Conservation (phyloP, 2,113 vertebrate species). For the Notothenia coriiceps region DNA sequence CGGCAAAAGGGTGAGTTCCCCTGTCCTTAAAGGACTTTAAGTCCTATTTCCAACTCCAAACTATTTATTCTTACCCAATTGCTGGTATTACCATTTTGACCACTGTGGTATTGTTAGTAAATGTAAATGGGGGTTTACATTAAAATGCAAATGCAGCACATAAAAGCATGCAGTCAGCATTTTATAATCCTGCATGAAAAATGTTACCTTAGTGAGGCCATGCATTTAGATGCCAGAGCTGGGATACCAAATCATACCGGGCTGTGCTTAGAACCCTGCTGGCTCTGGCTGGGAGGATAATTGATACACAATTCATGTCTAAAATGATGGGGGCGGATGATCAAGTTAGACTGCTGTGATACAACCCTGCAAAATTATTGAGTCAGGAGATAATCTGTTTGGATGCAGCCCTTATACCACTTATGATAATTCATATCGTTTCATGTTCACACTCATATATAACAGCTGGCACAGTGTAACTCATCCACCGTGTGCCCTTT, state of each 20-base stretch:
- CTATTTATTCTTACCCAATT: conserved; percentile 53
- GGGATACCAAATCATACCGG: conserved; percentile 41
- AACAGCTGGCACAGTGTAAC: conserved; percentile 27
- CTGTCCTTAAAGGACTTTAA: conserved; percentile 24
- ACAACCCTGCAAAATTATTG: conserved; percentile 58
- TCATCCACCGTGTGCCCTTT: conserved; percentile 26
- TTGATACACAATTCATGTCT: conserved; percentile 54
- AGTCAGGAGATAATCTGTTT: conserved; percentile 58
- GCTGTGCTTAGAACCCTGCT: conserved; percentile 12
- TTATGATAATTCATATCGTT: conserved; percentile 53
- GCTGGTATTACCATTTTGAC: conserved; percentile 59
- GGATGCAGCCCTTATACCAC: conserved; percentile 50
- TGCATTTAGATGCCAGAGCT: conserved; percentile 45
- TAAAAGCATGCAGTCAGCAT: conserved; percentile 65
- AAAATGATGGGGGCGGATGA: conserved; percentile 42
- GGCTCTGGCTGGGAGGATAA: conserved; percentile 28
- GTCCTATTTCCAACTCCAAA: conserved; percentile 8
- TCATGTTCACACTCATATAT: conserved; percentile 32
- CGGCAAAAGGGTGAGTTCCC: conserved; percentile 10
- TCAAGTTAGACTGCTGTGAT: conserved; percentile 52
- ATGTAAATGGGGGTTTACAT: conserved; percentile 72
- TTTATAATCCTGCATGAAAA: conserved; percentile 74
- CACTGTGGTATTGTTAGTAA: conserved; percentile 69
- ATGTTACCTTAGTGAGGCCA: conserved; percentile 39
- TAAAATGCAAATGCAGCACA: conserved; percentile 71